Percentiles rank a stretch among this genome's conserved stretches.
Conservation (phyloP, 1,140 invertebrate species). For the Coenobita brevimanus region DNA sequence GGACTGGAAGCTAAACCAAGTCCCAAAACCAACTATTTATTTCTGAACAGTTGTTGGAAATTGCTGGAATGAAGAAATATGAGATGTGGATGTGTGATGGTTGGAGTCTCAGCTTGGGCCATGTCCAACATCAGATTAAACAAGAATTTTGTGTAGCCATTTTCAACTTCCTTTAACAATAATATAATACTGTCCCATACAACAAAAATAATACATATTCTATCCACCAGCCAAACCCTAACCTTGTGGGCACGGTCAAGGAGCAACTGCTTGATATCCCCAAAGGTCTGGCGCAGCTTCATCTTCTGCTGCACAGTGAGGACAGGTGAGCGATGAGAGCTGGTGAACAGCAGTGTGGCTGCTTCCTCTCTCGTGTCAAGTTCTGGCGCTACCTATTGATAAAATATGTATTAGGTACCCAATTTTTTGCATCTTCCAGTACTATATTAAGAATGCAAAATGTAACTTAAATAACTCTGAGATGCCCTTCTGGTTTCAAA, state of each 20-base stretch:
- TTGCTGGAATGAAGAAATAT: too few relatives aligned
- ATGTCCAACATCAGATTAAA: too few relatives aligned
- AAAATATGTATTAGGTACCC: background rate
- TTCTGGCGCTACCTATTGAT: conserved; percentile 40
- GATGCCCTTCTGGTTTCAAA: too few relatives aligned
- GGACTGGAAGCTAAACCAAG: too few relatives aligned
- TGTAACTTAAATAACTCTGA: background rate
- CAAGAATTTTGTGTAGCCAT: background rate
- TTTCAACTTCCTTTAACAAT: background rate
- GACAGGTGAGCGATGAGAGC: conserved; percentile 30
- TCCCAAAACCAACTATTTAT: too few relatives aligned
- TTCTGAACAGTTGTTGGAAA: too few relatives aligned
- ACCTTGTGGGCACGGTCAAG: conserved; percentile 62
- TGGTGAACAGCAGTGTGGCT: conserved; percentile 40
- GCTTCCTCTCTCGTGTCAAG: conserved; percentile 60
- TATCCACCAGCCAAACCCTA: background rate
- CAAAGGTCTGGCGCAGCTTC: conserved; percentile 55
- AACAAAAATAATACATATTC: background rate
- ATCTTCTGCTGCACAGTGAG: conserved; percentile 41
- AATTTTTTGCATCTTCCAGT: background rate
- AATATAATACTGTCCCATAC: background rate
- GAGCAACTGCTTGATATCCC: conserved; percentile 44
- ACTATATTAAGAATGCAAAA: background rate
- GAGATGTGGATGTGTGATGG: too few relatives aligned
- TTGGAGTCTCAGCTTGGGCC: too few relatives aligned